Base-by-base conservation (phyloP, 1,140 invertebrate genomes). In the Drosophila bipectinata region DNA sequence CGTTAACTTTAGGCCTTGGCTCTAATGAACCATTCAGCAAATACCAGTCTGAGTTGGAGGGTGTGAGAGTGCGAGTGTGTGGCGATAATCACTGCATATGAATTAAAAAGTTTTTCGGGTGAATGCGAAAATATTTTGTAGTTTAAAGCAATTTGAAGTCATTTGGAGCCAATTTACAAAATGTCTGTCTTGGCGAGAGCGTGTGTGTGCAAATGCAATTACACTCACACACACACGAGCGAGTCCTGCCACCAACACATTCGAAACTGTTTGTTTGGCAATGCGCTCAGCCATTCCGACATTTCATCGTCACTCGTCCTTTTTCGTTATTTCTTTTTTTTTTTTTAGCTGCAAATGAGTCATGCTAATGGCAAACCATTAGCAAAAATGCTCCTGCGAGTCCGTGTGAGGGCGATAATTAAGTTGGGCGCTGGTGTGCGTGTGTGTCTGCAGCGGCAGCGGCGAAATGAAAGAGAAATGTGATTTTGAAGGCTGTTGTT, bases 111-210 rank as follows among this genome's bases (percentile, higher is more conserved):
- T 84, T 84, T 77, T 32, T 60, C 18, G 18, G 60, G 60, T 24
- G 18, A 48, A 39, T 55, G 49, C 41, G 60, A 87, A 87, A 87
- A 87, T 87, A 87, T 87, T 88, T 88, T 88, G 79, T 85, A 88
- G 83, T 79, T 88, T 88, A 88, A 88, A 88, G 83, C 83, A 88
- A 88, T 88, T 88, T 88, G 72, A 88, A 88, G 83, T 88, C 83
- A 88, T 88, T 88, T 88, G 83, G 83, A 88, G 83, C 83, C 83
- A 88, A 88, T 88, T 88, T 88, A 79, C 79, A n/a, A 82, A 87
- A 85, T 87, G 82, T 82, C 64, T 87, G 58, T 21, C 53, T 14
- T n/a, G 18, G 54, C 59, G 56, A 56, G 74, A 24, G 49, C 57
- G 63, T 66, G 45, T 61, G 64, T 73, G 63, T 69, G 63, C 63